Evolutionary conservation across 2,113 vertebrate species (phyloP), one percentile per base, ranked within the genome.

Genomic region (Falcunculus frontatus): DNA sequence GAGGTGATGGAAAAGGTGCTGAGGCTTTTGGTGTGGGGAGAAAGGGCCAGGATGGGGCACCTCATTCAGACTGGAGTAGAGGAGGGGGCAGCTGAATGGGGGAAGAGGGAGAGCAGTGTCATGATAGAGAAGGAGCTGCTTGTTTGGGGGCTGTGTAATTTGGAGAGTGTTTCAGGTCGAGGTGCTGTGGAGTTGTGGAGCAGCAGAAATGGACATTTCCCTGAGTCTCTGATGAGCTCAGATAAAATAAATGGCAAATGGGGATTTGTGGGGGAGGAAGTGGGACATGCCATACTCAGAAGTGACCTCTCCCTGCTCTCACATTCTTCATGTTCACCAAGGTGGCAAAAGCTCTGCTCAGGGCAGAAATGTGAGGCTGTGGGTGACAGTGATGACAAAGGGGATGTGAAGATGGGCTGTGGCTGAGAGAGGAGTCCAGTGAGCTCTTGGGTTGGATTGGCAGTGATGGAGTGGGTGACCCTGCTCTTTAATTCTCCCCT

Each of bases 1-100:
- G 98, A 98, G 63, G 96, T 63, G 3, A 96, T 98, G 11, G 97
- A 97, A 57, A 98, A 98, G 98, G 98, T 98, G 84, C 55, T 77
- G 90, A 77, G 35, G 49, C 37, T 30, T 72, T 87, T 67, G 17
- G 9, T 87, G 62, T 68, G 70, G 44, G 37, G 32, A 78, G 7
- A 62, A 47, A 56, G 73, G 53, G 30, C 35, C 35, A 23, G 68
- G 42, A 42, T 50, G 41, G 21, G 49, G 42, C 35, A 62, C 4
- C 3, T 16, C 1, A 0, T 25, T 91, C 62, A 73, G 17, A 13
- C 1, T 44, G 64, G 60, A 56, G 35, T 26, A 70, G 55, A 65
- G 60, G 33, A 89, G 16, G 22, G 37, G 32, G 26, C 10, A 76
- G 29, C 60, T 41, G 41, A 84, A 16, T 1, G 0, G 8, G 49